A percentile compares a stretch with the other conserved stretches of the same genome.
Conservation (phyloP, 2,113 vertebrate species). For the Neotoma lepida region DNA sequence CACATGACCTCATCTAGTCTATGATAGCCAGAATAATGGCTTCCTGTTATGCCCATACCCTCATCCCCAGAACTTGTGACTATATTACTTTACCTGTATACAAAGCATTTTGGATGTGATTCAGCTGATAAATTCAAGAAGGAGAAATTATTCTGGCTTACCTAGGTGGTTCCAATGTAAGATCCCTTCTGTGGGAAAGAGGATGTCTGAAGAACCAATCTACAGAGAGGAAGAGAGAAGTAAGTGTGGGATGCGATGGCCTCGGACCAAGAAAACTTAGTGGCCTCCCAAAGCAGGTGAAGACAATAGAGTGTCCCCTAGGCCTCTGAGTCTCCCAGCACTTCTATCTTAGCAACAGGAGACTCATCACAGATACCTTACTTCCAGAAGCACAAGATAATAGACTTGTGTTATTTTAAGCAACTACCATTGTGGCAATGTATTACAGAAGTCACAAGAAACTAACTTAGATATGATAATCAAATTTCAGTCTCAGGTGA, state of each 20-base stretch:
- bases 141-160: neutral
- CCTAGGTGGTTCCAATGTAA: neutral
- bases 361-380: neutral
- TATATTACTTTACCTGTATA: neutral
- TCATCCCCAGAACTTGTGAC: neutral
- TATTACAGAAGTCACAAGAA: neutral
- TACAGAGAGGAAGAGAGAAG: neutral
- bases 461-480: neutral
- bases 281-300: neutral
- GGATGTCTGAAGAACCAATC: neutral
- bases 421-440: neutral
- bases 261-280: neutral
- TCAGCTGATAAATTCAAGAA: slow-evolving; percentile 7
- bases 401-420: neutral
- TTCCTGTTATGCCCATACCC: neutral
- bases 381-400: neutral
- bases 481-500: neutral
- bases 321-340: neutral
- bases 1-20: neutral
- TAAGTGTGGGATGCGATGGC: neutral
- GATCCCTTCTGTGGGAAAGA: neutral
- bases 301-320: neutral
- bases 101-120: neutral
- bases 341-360: neutral
- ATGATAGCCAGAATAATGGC: neutral